A percentile compares a stretch with the other conserved stretches of the same genome.
phyloP scores from a whole-genome alignment of 1,140 invertebrate genomes.

The Habropoda laboriosa region DNA sequence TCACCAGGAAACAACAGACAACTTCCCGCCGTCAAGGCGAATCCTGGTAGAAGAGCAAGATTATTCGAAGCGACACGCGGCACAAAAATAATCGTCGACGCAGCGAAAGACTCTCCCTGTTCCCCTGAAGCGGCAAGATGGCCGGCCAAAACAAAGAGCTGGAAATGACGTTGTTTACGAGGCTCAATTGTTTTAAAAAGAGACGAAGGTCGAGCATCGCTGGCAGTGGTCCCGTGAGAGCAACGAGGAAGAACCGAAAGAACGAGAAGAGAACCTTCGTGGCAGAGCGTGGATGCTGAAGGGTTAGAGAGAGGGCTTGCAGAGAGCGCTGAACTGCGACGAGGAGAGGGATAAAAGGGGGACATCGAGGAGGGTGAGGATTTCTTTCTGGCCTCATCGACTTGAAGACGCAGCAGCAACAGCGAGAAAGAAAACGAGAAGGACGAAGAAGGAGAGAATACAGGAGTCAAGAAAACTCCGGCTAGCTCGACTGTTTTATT shows the following conservation, averaged over 20 bases:
- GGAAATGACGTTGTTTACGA: slow-evolving; percentile 75
- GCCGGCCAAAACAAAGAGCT: slow-evolving; percentile 67
- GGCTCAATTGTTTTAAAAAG: slow-evolving; percentile 73
- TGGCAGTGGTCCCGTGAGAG: slow-evolving; percentile 25
- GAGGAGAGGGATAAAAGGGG: background rate
- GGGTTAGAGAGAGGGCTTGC: background rate
- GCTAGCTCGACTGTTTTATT: slow-evolving; percentile 61
- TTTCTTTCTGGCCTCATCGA: slow-evolving; percentile 31
- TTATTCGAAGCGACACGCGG: slow-evolving; percentile 5
- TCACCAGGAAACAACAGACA: background rate
- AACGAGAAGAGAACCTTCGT: background rate
- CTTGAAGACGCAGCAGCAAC: slow-evolving; percentile 16
- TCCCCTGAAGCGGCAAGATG: slow-evolving; percentile 54
- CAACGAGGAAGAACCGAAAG: slow-evolving; percentile 12
- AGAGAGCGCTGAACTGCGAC: slow-evolving; percentile 25
- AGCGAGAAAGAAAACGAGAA: background rate
- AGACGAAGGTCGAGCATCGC: slow-evolving; percentile 52
- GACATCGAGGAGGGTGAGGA: slow-evolving; percentile 21
- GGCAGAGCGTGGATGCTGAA: background rate
- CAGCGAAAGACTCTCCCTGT: slow-evolving; percentile 21
- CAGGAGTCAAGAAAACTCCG: background rate
- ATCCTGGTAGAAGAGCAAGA: too few relatives aligned
- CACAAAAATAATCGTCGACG: slow-evolving; percentile 59
- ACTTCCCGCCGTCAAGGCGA: background rate
- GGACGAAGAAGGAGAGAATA: background rate